Conservation (phyloP, 1,140 invertebrate genomes). For the Whitmania pigra region DNA sequence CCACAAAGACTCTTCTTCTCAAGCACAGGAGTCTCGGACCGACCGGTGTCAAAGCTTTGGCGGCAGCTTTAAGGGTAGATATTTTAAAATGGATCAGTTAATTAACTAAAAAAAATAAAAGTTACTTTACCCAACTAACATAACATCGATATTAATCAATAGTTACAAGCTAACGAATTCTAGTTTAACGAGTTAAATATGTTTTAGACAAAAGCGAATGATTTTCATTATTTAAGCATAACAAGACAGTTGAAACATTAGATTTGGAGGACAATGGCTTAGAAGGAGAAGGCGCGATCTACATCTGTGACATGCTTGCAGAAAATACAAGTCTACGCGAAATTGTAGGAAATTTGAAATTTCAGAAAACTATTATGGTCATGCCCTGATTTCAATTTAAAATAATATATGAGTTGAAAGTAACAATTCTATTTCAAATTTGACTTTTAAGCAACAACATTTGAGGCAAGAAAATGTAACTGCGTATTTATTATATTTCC, state of each 20-base stretch:
- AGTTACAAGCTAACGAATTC: not conserved
- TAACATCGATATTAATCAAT: not conserved
- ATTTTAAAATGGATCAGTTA: not conserved
- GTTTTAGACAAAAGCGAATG: not conserved
- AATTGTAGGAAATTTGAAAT: too few species aligned
- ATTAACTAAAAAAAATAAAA: not conserved
- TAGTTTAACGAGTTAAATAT: not conserved
- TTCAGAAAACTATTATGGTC: too few species aligned
- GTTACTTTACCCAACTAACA: not conserved
- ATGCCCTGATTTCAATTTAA: too few species aligned
- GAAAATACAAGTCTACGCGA: conserved; percentile 26
- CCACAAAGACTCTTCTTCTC: conserved; percentile 16
- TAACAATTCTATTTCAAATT: too few species aligned
- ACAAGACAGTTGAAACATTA: conserved; percentile 32
- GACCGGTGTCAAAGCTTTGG: conserved; percentile 31
- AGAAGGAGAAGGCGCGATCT: conserved; percentile 29
- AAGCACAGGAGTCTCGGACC: conserved; percentile 26
- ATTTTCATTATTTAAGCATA: conserved; percentile 29
- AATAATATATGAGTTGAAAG: too few species aligned
- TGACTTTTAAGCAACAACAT: too few species aligned
- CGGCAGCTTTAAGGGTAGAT: conserved; percentile 30
- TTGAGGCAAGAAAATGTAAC: too few species aligned
- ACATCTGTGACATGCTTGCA: conserved; percentile 31
- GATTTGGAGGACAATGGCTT: conserved; percentile 35
- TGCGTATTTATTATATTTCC: too few species aligned